phyloP scores from a whole-genome alignment of 2,888 invertebrate species.

The Lithosia quadra region DNA sequence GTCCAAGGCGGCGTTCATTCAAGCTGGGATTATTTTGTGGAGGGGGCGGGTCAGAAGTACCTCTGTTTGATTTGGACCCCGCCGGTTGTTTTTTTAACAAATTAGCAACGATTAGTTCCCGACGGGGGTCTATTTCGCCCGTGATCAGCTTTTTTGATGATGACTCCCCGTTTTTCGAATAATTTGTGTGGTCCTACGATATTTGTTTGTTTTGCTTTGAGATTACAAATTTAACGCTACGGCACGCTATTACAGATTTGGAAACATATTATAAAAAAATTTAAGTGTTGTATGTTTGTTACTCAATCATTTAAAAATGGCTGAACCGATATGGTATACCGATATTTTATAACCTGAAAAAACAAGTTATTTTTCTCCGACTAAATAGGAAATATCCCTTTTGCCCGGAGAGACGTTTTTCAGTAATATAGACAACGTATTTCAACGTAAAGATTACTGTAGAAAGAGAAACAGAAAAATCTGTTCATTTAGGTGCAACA shows the following conservation, averaged over 20 bases:
- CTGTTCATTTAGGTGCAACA: no score
- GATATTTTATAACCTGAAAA: not conserved
- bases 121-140: slow-evolving; percentile 50
- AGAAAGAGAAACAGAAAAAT: no score
- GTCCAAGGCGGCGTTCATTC: slow-evolving; percentile 59
- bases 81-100: slow-evolving; percentile 69
- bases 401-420: not conserved
- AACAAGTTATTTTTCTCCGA: not conserved
- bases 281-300: not conserved
- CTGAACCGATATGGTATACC: not conserved
- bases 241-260: slow-evolving; percentile 2
- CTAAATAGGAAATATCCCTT: not conserved
- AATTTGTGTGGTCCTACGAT: slow-evolving; percentile 59
- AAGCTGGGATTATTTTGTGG: slow-evolving; percentile 49
- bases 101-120: slow-evolving; percentile 71
- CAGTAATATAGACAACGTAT: no score
- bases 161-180: slow-evolving; percentile 60
- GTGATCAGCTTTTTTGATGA: slow-evolving; percentile 59
- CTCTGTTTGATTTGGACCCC: slow-evolving; percentile 64
- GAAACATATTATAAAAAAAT: not conserved
- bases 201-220: slow-evolving; percentile 44
- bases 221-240: slow-evolving; percentile 18
- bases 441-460: no score
- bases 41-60: slow-evolving; percentile 54
- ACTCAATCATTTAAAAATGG: not conserved